phyloP scores from a whole-genome alignment of 2,888 invertebrate genomes.

The Chelonus formosanus region DNA sequence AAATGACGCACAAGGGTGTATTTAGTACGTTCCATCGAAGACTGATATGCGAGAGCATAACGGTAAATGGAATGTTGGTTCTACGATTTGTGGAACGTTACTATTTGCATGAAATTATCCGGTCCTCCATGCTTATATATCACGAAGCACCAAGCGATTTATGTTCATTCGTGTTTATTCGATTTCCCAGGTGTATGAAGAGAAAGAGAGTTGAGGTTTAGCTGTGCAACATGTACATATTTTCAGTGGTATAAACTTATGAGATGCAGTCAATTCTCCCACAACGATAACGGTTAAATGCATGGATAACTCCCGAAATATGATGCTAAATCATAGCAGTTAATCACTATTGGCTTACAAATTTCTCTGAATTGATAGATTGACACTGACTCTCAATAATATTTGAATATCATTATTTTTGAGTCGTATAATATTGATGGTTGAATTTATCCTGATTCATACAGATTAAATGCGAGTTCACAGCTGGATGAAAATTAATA shows the following conservation, averaged over 20 bases:
- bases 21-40: conserved; percentile 16
- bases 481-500: conserved; percentile 34
- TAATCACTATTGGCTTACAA: conserved; percentile 9
- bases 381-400: not conserved
- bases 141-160: conserved; percentile 46
- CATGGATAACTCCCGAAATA: conserved; percentile 2
- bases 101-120: conserved; percentile 42
- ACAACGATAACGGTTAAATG: conserved; percentile 9
- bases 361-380: conserved; percentile 1
- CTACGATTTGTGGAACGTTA: conserved; percentile 48
- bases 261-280: conserved; percentile 6
- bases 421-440: conserved; percentile 9
- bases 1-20: not conserved
- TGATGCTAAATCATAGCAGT: conserved; percentile 21
- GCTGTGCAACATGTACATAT: not conserved
- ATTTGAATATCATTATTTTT: conserved; percentile 15
- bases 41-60: conserved; percentile 32
- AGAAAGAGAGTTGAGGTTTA: conserved; percentile 9
- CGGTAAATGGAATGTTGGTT: conserved; percentile 45
- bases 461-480: conserved; percentile 4
- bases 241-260: conserved; percentile 12
- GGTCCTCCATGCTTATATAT: conserved; percentile 39
- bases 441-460: conserved; percentile 1
- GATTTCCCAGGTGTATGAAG: conserved; percentile 17
- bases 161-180: conserved; percentile 44